Evolutionary conservation across 2,797 vertebrate species (phyloP).

Genomic region (Channallabes apus): DNA sequence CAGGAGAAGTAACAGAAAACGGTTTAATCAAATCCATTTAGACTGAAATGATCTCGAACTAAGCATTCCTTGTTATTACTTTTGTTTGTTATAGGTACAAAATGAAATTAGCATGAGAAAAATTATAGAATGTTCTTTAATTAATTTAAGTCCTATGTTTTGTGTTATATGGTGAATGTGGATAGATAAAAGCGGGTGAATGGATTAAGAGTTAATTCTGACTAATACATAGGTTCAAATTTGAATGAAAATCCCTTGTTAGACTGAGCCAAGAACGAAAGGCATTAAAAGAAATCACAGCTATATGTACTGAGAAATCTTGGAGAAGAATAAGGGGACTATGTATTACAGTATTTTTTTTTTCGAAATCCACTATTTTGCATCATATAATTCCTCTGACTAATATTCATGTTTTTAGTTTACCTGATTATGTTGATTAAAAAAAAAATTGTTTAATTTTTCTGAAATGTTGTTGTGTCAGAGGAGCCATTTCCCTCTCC

Average conservation of each 20-base stretch:
- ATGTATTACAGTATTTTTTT: slow-evolving; percentile 33
- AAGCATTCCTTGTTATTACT: slow-evolving; percentile 71
- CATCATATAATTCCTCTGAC: slow-evolving; percentile 6
- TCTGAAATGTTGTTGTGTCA: slow-evolving; percentile 18
- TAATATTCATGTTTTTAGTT: slow-evolving; percentile 1
- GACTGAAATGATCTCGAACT: slow-evolving; percentile 54
- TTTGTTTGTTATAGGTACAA: slow-evolving; percentile 49
- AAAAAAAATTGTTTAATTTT: slow-evolving; percentile 10
- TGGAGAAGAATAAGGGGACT: not conserved
- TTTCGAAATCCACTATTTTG: not conserved
- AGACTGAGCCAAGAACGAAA: not conserved
- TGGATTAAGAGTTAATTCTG: slow-evolving; percentile 20
- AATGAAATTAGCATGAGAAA: slow-evolving; percentile 25
- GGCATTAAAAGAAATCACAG: not conserved
- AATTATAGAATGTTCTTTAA: slow-evolving; percentile 22
- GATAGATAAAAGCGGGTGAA: slow-evolving; percentile 10
- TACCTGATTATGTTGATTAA: slow-evolving; percentile 1
- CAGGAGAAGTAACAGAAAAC: slow-evolving; percentile 30
- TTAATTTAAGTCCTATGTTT: slow-evolving; percentile 14
- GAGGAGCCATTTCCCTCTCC: slow-evolving; percentile 34
- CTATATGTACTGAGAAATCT: not conserved
- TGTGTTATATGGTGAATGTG: slow-evolving; percentile 1
- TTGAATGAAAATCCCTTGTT: not conserved
- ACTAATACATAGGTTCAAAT: not conserved
- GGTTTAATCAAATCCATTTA: slow-evolving; percentile 23